Base-by-base conservation (phyloP, 2,797 vertebrate genomes). In the Gymnodraco acuticeps region DNA sequence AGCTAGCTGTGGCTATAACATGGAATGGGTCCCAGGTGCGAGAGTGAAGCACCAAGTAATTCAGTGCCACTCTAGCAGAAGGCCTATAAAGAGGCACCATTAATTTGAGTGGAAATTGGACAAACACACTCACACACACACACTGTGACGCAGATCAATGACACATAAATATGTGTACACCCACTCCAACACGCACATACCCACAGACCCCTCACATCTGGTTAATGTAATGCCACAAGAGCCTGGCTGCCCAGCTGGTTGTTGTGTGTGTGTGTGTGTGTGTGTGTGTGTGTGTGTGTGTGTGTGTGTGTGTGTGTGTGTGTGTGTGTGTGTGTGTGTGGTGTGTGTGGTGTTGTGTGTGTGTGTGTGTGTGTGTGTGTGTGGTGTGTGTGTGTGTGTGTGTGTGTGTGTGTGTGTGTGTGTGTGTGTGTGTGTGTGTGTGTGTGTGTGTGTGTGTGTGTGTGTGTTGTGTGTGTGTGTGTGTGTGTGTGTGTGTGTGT, bases 81-180 rank as follows among this genome's bases (percentile, higher is more conserved):
- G 94, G 93, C 92, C 93, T 89, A 92, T 94, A 94, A 94, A 94
- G 90, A 92, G 91, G 84, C 87, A 55, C 90, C 92, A 92, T 94
- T 94, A 91, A 93, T 94, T 93, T 93, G 87, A 83, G 88, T 92
- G 88, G 85, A 88, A 92, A 93, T 93, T 93, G 93, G 83, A 89
- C 87, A 91, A 90, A 90, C 89, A 91, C 83, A 85, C 77, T 69
- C 72, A 82, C 75, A 76, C 63, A 3, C 23, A 41, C 64, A 60
- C 78, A 78, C 64, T 41, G 51, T 66, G 64, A 70, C 74, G 64
- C 82, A 74, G 81, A 91, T 91, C 92, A 89, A 70, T 90, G 85
- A 80, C 77, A 87, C 75, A 79, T 80, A 76, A 89, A 87, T 83
- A 78, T 72, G 78, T 82, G 69, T 77, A 73, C 27, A 75, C 33